A percentile compares a stretch with the other conserved stretches of the same genome.
Evolutionary conservation across 2,113 vertebrate genomes (phyloP).

Genomic region (Centrocercus urophasianus): DNA sequence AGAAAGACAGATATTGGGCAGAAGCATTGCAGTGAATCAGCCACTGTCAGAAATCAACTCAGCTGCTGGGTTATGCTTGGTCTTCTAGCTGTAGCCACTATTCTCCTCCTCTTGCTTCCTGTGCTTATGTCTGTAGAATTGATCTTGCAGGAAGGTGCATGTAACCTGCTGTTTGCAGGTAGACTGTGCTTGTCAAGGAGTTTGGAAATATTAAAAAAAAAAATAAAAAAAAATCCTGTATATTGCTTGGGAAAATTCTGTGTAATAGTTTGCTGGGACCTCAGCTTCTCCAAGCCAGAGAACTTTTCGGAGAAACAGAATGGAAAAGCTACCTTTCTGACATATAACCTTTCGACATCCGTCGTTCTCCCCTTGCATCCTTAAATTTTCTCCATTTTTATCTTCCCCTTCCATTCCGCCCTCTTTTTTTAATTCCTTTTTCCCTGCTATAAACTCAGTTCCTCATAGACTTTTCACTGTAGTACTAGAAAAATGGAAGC

Average conservation of each 20-base stretch:
- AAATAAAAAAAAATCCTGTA: too few relatives aligned
- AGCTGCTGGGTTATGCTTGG: not conserved
- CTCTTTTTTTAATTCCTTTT: not conserved
- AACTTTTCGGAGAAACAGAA: not conserved
- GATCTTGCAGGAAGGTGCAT: not conserved
- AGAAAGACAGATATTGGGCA: not conserved
- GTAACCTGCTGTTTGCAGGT: not conserved
- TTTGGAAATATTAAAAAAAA: not conserved
- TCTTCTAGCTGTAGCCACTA: not conserved
- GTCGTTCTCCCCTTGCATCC: not conserved
- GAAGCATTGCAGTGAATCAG: not conserved
- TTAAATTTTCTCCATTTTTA: not conserved
- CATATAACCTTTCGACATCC: not conserved
- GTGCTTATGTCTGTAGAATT: not conserved
- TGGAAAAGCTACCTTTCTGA: not conserved
- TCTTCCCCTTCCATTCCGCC: not conserved
- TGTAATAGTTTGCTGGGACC: not conserved
- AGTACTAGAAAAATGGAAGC: conserved; percentile 43
- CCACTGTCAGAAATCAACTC: not conserved
- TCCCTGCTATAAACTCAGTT: not conserved
- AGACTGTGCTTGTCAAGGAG: not conserved
- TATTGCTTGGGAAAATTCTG: not conserved
- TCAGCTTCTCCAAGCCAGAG: not conserved
- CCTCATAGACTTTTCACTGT: conserved; percentile 19
- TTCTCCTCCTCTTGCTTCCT: not conserved